These are phyloP conservation scores for Coracias cyanogaster DNA, from an alignment of 2,797 vertebrate species.

Conservation along the genomic window DNA sequence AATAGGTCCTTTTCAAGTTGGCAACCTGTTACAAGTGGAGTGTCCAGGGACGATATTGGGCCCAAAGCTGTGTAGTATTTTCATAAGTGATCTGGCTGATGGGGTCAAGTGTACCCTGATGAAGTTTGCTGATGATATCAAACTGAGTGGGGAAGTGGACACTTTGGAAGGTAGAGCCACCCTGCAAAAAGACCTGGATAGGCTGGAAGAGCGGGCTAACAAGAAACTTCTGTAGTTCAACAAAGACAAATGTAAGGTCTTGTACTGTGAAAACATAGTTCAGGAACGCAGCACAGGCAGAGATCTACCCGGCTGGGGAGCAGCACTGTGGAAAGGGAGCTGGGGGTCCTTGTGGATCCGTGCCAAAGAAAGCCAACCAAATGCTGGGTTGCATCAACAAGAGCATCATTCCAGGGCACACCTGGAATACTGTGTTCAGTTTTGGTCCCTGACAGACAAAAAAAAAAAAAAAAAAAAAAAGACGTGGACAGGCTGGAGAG, in stretches of 20 bases:
- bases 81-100: background rate
- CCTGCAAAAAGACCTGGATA: background rate
- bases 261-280: background rate
- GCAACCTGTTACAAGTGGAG: background rate
- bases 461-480: no score
- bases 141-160: accelerated
- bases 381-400: background rate
- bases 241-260: background rate
- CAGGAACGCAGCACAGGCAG: background rate
- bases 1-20: background rate
- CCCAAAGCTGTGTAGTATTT: background rate
- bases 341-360: background rate
- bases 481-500: background rate
- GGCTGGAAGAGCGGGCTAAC: background rate
- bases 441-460: background rate
- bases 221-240: background rate
- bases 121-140: background rate
- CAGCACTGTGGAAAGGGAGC: background rate
- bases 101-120: background rate
- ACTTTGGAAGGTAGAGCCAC: background rate
- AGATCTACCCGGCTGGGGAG: background rate
- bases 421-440: background rate
- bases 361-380: background rate
- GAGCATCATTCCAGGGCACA: no score
- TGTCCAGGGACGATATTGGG: background rate